Evolutionary conservation across 1,140 invertebrate species (phyloP).

Genomic region (Kradibia gibbosae): DNA sequence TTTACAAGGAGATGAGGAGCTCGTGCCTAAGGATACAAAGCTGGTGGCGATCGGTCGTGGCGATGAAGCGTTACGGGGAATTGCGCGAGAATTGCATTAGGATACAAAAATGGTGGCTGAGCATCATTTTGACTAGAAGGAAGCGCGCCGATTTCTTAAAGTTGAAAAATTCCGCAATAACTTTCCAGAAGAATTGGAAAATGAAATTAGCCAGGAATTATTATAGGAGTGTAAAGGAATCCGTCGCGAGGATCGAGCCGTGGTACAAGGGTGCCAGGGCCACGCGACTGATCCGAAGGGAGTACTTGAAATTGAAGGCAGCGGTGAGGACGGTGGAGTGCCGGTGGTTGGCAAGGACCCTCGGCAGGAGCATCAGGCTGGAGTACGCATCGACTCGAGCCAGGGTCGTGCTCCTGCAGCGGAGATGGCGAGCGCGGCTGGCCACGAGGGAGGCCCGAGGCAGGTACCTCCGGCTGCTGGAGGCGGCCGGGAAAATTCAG

Average conservation of each 20-base stretch:
- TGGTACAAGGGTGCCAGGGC: slow-evolving; percentile 54
- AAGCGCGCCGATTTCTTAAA: slow-evolving; percentile 35
- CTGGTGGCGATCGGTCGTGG: slow-evolving; percentile 52
- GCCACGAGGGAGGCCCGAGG: slow-evolving; percentile 54
- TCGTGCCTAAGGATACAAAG: slow-evolving; percentile 57
- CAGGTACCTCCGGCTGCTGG: slow-evolving; percentile 57
- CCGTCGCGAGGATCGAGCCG: slow-evolving; percentile 54
- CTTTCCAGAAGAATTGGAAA: slow-evolving; percentile 60
- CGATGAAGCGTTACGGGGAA: slow-evolving; percentile 35
- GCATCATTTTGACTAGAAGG: slow-evolving; percentile 20
- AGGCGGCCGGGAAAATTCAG: slow-evolving; percentile 60
- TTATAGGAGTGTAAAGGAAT: slow-evolving; percentile 50
- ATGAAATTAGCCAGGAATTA: slow-evolving; percentile 46
- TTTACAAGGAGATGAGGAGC: slow-evolving; percentile 48
- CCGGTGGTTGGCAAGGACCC: slow-evolving; percentile 63
- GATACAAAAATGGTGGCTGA: slow-evolving; percentile 61
- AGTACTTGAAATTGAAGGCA: slow-evolving; percentile 59
- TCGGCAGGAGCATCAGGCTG: slow-evolving; percentile 55
- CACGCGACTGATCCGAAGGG: slow-evolving; percentile 48
- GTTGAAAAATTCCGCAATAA: slow-evolving; percentile 50
- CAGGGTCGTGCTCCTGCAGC: slow-evolving; percentile 55
- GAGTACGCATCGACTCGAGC: slow-evolving; percentile 52
- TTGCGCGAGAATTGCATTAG: slow-evolving; percentile 41
- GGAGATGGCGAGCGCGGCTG: slow-evolving; percentile 55
- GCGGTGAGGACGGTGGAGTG: slow-evolving; percentile 66